These are phyloP conservation scores for Sebastes melanostomus DNA, from an alignment of 2,797 vertebrate genomes.

Conservation along the genomic window DNA sequence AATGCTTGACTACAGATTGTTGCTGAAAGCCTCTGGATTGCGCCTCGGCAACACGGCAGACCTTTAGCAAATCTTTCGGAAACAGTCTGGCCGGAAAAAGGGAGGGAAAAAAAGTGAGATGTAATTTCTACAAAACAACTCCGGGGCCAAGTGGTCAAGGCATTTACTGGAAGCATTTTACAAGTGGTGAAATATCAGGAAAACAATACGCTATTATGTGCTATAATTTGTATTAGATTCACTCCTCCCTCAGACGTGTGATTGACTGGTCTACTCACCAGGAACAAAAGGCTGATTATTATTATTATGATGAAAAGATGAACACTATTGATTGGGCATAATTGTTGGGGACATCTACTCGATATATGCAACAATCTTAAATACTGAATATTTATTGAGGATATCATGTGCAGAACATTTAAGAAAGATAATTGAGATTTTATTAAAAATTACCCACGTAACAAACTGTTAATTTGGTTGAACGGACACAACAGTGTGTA, in stretches of 20 bases:
- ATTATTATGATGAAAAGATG: slow-evolving; percentile 35
- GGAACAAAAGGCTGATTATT: slow-evolving; percentile 29
- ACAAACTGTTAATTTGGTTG: slow-evolving; percentile 5
- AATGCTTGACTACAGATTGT: slow-evolving; percentile 95
- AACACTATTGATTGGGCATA: slow-evolving; percentile 33
- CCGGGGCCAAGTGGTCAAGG: slow-evolving; percentile 68
- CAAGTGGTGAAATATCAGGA: slow-evolving; percentile 59
- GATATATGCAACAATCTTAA: slow-evolving; percentile 14
- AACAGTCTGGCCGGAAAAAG: slow-evolving; percentile 43
- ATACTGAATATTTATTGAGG: slow-evolving; percentile 10
- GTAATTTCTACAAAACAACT: slow-evolving; percentile 75
- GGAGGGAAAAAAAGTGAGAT: slow-evolving; percentile 53
- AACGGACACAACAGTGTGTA: slow-evolving; percentile 5
- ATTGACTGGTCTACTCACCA: slow-evolving; percentile 26
- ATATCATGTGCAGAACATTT: neutral
- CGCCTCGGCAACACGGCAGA: slow-evolving; percentile 85
- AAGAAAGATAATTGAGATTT: neutral
- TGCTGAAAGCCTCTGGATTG: slow-evolving; percentile 90
- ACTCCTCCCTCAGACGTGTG: slow-evolving; percentile 4
- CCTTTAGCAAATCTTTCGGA: slow-evolving; percentile 89
- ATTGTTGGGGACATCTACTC: slow-evolving; percentile 25
- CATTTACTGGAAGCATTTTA: slow-evolving; percentile 62
- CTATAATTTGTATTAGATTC: slow-evolving; percentile 33
- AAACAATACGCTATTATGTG: slow-evolving; percentile 58
- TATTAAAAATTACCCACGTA: neutral